phyloP scores from a whole-genome alignment of 2,888 invertebrate species.

The Arenicola marina region DNA sequence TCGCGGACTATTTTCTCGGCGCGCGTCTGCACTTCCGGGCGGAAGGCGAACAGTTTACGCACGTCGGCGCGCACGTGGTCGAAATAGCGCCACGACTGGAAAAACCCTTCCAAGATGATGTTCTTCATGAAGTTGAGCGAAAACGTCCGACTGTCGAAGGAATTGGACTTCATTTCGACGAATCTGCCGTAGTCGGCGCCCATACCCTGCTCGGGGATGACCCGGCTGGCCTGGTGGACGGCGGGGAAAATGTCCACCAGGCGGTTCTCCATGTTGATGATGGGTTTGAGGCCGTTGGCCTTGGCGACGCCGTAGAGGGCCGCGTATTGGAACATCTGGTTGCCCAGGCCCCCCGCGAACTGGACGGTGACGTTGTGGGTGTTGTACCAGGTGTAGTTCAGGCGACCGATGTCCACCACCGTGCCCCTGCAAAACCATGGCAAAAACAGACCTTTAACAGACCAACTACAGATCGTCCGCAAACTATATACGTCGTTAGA shows the following conservation, averaged over 20 bases:
- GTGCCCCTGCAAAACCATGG: conserved; percentile 12
- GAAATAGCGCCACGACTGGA: conserved; percentile 36
- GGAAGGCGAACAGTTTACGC: conserved; percentile 25
- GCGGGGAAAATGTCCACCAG: conserved; percentile 8
- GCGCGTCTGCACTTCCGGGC: not conserved
- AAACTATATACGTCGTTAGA: not conserved
- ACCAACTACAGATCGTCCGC: not conserved
- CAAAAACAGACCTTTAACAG: not conserved
- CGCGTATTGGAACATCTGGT: conserved; percentile 36
- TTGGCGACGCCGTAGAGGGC: conserved; percentile 30
- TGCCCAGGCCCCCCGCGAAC: conserved; percentile 32
- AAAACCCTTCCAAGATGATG: conserved; percentile 30
- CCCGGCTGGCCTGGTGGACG: not conserved
- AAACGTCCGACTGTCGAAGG: conserved; percentile 27
- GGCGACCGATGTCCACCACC: conserved; percentile 20
- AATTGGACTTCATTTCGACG: not conserved
- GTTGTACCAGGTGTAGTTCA: conserved; percentile 30
- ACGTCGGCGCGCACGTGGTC: conserved; percentile 32
- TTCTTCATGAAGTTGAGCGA: conserved; percentile 31
- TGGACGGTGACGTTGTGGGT: conserved; percentile 29
- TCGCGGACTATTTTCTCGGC: conserved; percentile 18
- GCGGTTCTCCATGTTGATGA: conserved; percentile 5
- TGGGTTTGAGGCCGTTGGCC: conserved; percentile 30
- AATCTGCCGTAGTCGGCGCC: not conserved
- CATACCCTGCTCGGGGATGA: not conserved